Percentiles rank a stretch among this genome's conserved stretches.
These are phyloP conservation scores for Myotis brandtii DNA, from an alignment of 2,113 vertebrate genomes.

Conservation along the genomic window DNA sequence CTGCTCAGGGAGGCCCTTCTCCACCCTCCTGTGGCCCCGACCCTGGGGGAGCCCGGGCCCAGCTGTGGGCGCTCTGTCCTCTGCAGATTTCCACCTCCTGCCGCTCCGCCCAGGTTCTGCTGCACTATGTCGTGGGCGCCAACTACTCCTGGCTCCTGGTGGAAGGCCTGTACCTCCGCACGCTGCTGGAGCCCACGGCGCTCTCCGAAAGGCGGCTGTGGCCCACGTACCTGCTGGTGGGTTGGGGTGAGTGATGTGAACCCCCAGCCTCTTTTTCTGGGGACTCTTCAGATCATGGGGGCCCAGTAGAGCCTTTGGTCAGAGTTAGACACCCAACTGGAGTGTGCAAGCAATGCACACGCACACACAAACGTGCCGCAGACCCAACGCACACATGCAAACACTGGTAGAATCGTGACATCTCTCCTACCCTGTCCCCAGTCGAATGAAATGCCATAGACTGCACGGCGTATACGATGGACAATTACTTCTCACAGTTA, in stretches of 20 bases:
- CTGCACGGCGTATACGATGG: background rate
- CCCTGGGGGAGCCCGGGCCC: background rate
- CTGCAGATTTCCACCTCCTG: conserved; percentile 89
- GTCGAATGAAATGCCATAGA: background rate
- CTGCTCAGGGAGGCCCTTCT: background rate
- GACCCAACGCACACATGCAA: background rate
- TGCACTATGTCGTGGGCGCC: conserved; percentile 95
- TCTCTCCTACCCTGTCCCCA: background rate
- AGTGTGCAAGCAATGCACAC: background rate
- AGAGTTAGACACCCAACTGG: background rate
- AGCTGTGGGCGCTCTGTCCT: background rate
- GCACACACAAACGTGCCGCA: background rate
- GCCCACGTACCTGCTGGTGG: conserved; percentile 92
- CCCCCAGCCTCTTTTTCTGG: background rate
- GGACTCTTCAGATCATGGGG: background rate
- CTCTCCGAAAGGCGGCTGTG: conserved; percentile 91
- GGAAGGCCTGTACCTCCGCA: conserved; percentile 95
- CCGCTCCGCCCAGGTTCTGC: conserved; percentile 90
- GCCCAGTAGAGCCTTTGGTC: background rate
- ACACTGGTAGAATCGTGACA: background rate
- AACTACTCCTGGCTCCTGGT: conserved; percentile 96
- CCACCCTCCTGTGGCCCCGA: too few species aligned
- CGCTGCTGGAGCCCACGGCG: conserved; percentile 90
- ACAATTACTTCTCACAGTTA: background rate
- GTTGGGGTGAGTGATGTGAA: conserved; percentile 91